Conservation (phyloP, 2,888 invertebrate genomes). For the Polydesmus complanatus region DNA sequence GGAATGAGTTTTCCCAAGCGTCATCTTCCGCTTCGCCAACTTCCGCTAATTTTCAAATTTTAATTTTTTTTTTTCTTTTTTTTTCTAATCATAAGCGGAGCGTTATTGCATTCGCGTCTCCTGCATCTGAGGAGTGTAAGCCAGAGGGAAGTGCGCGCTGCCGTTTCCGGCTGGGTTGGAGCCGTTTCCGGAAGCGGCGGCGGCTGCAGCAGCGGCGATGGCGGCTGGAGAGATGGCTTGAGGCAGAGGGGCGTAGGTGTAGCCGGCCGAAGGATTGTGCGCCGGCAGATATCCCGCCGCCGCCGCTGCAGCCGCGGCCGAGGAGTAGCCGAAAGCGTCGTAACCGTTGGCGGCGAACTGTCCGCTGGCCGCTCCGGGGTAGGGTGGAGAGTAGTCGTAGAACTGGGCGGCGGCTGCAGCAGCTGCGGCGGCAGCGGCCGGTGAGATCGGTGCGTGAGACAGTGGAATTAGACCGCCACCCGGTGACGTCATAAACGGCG, state of each 20-base stretch:
- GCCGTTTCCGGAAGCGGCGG: not conserved
- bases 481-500: conserved; percentile 49
- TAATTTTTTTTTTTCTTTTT: not conserved
- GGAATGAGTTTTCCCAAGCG: not conserved
- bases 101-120: conserved; percentile 21
- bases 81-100: not conserved
- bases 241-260: conserved; percentile 54
- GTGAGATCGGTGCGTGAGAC: conserved; percentile 41
- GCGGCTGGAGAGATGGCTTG: conserved; percentile 41
- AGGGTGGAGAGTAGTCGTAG: conserved; percentile 19
- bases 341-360: conserved; percentile 51
- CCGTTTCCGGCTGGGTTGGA: not conserved
- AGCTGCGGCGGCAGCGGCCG: conserved; percentile 62
- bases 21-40: not conserved
- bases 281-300: conserved; percentile 35
- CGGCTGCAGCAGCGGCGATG: conserved; percentile 18
- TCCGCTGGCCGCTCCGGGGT: conserved; percentile 36
- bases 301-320: conserved; percentile 52
- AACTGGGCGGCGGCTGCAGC: conserved; percentile 19
- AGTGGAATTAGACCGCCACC: conserved; percentile 48
- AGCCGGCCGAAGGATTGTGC: conserved; percentile 25
- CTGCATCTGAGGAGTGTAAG: conserved; percentile 20
- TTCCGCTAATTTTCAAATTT: not conserved
- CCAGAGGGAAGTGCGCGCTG: conserved; percentile 15
- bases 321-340: conserved; percentile 55